Evolutionary conservation across 1,140 invertebrate genomes (phyloP), one percentile per base, ranked within the genome.

Genomic region (Phthorimaea operculella): DNA sequence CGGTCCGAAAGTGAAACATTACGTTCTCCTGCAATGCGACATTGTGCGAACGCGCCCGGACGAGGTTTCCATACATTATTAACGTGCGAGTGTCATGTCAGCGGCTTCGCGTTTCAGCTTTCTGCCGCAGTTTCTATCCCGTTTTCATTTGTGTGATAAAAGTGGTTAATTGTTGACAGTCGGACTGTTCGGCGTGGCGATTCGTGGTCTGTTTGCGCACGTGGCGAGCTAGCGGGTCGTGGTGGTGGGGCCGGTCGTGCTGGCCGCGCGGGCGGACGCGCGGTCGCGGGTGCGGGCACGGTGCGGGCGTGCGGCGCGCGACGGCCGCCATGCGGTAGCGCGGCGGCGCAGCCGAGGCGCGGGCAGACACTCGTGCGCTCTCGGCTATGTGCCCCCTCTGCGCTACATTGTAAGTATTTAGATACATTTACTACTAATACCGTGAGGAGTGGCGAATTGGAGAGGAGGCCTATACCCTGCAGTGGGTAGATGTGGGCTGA

Each of bases 311-410:
- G 62, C 64, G 65, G 66, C 63, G 64, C 62, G 64, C 62, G 64
- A 65, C 70, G 76, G 79, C 66, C 73, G 79, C 79, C 79, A 74
- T 63, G 58, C 65, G 83, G 76, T 79, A 81, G 76, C 80, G 72
- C 74, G 75, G 68, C 62, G 76, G 75, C 73, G 76, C 78, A 68
- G 76, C 82, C 78, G 81, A 76, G 81, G 77, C 75, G 79, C 79
- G 83, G 74, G 71, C 78, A 74, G 68, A 54, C 68, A 61, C 69
- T 72, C 78, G 74, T 80, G 63, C 78, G 79, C 77, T 81, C 73
- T 80, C 83, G 82, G 84, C 84, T 81, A 86, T 86, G 84, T 80
- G 82, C 81, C 79, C 78, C 74, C 76, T 70, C 80, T 76, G 80
- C 79, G 79, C 80, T 83, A 79, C 84, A 83, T 73, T 79, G 84